Evolutionary conservation across 2,888 invertebrate species (phyloP).

Genomic region (Bembecia ichneumoniformis): DNA sequence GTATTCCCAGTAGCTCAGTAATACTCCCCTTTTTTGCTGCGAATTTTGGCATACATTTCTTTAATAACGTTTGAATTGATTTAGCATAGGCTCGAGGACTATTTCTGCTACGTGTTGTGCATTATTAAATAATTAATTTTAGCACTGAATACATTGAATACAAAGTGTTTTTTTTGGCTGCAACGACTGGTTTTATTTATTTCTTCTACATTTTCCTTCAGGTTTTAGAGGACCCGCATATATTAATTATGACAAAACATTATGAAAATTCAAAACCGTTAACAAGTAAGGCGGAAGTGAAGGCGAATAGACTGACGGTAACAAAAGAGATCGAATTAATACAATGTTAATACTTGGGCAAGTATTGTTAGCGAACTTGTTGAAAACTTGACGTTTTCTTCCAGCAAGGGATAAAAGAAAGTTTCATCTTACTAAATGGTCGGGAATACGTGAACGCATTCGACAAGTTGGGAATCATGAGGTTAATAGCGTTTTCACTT

Average conservation of each 20-base stretch:
- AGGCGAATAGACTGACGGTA: constrained; percentile 57
- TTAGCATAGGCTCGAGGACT: too few relatives aligned
- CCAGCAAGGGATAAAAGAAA: constrained; percentile 63
- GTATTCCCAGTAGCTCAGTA: too few relatives aligned
- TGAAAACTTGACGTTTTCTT: constrained; percentile 23
- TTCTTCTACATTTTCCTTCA: constrained; percentile 9
- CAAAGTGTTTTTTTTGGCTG: too few relatives aligned
- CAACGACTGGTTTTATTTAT: too few relatives aligned
- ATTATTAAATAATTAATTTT: too few relatives aligned
- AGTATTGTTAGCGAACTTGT: constrained; percentile 7
- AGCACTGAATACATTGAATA: too few relatives aligned
- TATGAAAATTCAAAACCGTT: constrained; percentile 51
- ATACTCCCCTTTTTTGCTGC: too few relatives aligned
- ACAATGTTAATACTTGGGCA: background rate
- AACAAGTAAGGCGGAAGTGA: constrained; percentile 40
- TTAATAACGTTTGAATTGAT: too few relatives aligned
- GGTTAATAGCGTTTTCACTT: constrained; percentile 25
- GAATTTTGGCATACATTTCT: too few relatives aligned
- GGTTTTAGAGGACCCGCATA: constrained; percentile 34
- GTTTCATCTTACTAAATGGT: constrained; percentile 43
- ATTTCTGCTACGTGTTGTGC: too few relatives aligned
- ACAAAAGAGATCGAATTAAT: background rate
- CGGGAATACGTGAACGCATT: constrained; percentile 35
- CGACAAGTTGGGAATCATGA: constrained; percentile 46
- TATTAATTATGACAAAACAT: constrained; percentile 20